These are phyloP conservation scores for Garrulus glandarius DNA, from an alignment of 2,797 vertebrate genomes.

Conservation along the genomic window DNA sequence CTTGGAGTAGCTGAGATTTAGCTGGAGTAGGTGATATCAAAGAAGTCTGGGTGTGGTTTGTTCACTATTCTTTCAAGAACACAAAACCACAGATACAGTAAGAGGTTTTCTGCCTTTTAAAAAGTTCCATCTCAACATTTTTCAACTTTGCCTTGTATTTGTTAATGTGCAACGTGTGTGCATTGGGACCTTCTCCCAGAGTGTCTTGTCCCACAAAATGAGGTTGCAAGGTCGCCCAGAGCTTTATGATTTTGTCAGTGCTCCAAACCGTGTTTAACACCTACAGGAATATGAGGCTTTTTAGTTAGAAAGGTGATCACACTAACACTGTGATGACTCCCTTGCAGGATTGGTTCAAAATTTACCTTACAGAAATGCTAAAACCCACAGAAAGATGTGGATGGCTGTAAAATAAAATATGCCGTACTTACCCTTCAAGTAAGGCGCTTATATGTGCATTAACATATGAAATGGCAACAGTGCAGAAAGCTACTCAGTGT, in stretches of 20 bases:
- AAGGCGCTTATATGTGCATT: background rate
- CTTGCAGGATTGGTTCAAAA: background rate
- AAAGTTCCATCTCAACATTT: background rate
- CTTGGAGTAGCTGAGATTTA: background rate
- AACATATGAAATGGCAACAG: background rate
- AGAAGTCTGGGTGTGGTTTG: background rate
- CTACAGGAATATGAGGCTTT: background rate
- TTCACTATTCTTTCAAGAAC: background rate
- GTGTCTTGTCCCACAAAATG: background rate
- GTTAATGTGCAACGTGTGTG: background rate
- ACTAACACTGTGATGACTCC: rapidly evolving
- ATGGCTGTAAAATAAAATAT: background rate
- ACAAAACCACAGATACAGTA: background rate
- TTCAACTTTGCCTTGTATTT: background rate
- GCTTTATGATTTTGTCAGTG: background rate
- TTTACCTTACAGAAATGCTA: background rate
- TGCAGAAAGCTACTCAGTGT: background rate
- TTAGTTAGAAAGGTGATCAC: background rate
- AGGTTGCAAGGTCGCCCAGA: background rate
- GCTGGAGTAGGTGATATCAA: background rate
- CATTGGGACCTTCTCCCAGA: background rate
- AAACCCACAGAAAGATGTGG: background rate
- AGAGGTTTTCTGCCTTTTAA: background rate
- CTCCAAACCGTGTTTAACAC: rapidly evolving
- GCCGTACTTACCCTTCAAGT: background rate